These are phyloP conservation scores for Bilobella aurantiaca DNA, from an alignment of 1,140 invertebrate species.

Conservation along the genomic window DNA sequence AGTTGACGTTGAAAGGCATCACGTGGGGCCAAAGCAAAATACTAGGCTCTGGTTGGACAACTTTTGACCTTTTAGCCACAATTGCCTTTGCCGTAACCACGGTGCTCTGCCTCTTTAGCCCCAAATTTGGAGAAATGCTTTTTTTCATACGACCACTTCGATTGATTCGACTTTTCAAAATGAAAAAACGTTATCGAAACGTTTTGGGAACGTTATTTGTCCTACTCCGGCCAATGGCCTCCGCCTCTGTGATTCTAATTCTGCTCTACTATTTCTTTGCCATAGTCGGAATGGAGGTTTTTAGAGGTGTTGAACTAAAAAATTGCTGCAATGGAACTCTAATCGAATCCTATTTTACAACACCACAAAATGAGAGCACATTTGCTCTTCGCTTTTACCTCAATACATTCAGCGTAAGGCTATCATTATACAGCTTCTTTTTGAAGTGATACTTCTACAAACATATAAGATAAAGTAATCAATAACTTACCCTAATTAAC, in stretches of 20 bases:
- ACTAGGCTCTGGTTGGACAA: constrained; percentile 72
- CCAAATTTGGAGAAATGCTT: constrained; percentile 26
- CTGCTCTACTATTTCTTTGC: constrained; percentile 56
- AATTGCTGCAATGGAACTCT: constrained; percentile 74
- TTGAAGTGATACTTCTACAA: too few relatives aligned
- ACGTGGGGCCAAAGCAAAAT: constrained; percentile 60
- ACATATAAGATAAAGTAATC: too few relatives aligned
- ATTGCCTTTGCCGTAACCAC: constrained; percentile 17
- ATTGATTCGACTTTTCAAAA: constrained; percentile 59
- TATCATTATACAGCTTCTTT: too few relatives aligned
- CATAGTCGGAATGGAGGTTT: not conserved
- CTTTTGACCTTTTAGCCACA: constrained; percentile 69
- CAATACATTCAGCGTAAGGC: constrained; percentile 25
- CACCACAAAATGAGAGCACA: constrained; percentile 50
- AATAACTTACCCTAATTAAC: too few relatives aligned
- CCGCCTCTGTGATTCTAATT: constrained; percentile 65
- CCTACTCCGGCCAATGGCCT: constrained; percentile 29
- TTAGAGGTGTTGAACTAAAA: constrained; percentile 47
- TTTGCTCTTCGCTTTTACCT: constrained; percentile 62
- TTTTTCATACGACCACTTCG: constrained; percentile 47
- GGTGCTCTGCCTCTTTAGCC: constrained; percentile 13
- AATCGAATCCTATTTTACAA: constrained; percentile 75
- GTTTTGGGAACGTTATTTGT: constrained; percentile 80
- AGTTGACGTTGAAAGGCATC: constrained; percentile 62
- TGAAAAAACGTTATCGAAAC: constrained; percentile 76